phyloP scores from a whole-genome alignment of 2,113 vertebrate genomes.

The Elgaria multicarinata region DNA sequence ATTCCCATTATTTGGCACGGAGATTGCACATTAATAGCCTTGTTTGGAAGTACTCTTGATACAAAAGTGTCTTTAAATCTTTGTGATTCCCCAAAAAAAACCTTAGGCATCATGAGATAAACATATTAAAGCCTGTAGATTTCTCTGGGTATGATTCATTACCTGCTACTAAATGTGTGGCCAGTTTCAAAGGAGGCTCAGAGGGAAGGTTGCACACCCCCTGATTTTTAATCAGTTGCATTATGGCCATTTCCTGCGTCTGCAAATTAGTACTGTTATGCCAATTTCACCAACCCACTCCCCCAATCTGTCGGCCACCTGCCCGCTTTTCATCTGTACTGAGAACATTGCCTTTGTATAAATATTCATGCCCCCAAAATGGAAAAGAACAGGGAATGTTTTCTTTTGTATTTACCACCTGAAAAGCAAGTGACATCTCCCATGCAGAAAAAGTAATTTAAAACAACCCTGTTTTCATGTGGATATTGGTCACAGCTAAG shows the following conservation, averaged over 20 bases:
- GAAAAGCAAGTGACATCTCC: slow-evolving; percentile 47
- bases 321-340: slow-evolving; percentile 45
- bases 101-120: background rate
- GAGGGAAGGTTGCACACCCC: slow-evolving; percentile 7
- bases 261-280: slow-evolving; percentile 49
- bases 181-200: background rate
- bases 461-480: slow-evolving; percentile 27
- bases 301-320: slow-evolving; percentile 37
- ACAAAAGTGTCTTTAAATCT: background rate
- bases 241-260: slow-evolving; percentile 41
- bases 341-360: slow-evolving; percentile 49
- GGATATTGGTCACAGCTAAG: slow-evolving; percentile 4
- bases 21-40: too few relatives aligned
- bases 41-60: background rate
- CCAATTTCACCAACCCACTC: slow-evolving; percentile 41
- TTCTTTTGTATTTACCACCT: slow-evolving; percentile 30
- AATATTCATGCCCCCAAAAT: slow-evolving; percentile 38
- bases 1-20: too few relatives aligned
- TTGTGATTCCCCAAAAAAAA: slow-evolving; percentile 8
- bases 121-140: background rate
- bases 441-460: slow-evolving; percentile 49
- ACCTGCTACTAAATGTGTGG: rapidly evolving
- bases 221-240: slow-evolving; percentile 18
- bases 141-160: background rate
- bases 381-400: slow-evolving; percentile 50